Base-by-base conservation (phyloP, 1,140 invertebrate species). In the Drosophila kikkawai region DNA sequence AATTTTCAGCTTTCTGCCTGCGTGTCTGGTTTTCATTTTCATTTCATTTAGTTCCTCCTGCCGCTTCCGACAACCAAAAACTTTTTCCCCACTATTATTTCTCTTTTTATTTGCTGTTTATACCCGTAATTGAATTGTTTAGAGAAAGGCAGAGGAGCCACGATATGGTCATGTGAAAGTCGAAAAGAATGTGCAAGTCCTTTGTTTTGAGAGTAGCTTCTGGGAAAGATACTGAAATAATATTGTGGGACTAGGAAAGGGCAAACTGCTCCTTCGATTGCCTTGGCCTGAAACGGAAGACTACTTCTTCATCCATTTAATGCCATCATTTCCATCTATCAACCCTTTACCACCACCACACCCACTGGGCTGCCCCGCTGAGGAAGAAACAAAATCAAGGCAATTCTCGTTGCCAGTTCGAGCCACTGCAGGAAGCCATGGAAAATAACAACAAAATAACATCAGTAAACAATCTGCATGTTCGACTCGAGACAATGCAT, bases 391-490 rank as follows among this genome's bases (percentile, higher is more conserved):
- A 50, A 83, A 83, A 81, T 85, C 82, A 68, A 56, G 58, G 79
- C 70, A 76, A 86, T 82, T 82, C 65, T 68, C 82, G 86, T 76
- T 68, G 45, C 34, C 68, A 68, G 82, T 82, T 74, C 47, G 53
- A 71, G 70, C 51, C 67, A 60, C 64, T 79, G 82, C 66, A 67
- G 59, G 68, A 59, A 71, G 68, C 74, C 75, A 78, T 85, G 66
- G 82, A 76, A 82, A 85, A 85, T 82, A 86, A 71, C 75, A 86
- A 79, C 71, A 56, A 56, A 56, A 56, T 64, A 82, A 53, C 75
- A 86, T 79, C 70, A 75, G 79, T 86, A 86, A 86, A 82, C 83
- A 86, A 86, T 87, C 83, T 86, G 83, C 82, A 86, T 86, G 79
- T 75, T 61, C 50, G 69, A 67, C 68, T 71, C 19, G 66, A 84